Conservation (phyloP, 1,140 invertebrate species). For the Cheumatopsyche charites region DNA sequence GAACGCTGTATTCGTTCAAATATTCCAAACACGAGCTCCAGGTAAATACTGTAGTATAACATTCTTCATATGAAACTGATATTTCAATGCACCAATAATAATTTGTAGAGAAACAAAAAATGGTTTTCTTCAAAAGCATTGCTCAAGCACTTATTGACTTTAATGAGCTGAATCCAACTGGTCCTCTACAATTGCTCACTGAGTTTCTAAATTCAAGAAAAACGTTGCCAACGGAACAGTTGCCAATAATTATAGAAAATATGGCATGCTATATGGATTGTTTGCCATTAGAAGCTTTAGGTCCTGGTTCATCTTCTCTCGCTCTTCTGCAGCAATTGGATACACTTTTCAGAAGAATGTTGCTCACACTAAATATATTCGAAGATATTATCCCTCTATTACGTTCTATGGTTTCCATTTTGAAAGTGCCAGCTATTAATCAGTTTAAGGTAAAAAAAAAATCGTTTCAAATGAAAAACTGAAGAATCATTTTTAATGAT, state of each 20-base stretch:
- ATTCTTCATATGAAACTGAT: not conserved
- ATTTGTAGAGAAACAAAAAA: conserved; percentile 67
- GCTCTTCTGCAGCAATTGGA: conserved; percentile 85
- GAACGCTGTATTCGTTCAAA: conserved; percentile 94
- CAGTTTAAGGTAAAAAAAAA: conserved; percentile 71
- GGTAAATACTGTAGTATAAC: conserved; percentile 68
- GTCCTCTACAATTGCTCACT: conserved; percentile 88
- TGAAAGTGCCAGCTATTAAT: conserved; percentile 83
- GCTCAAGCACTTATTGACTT: conserved; percentile 94
- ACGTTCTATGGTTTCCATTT: conserved; percentile 82
- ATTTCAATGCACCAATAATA: conserved; percentile 4
- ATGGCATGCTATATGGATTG: conserved; percentile 93
- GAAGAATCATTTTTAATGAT: not conserved
- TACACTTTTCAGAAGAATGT: conserved; percentile 79
- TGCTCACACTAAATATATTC: conserved; percentile 74
- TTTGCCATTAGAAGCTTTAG: conserved; percentile 82
- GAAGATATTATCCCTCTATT: conserved; percentile 80
- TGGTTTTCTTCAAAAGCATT: conserved; percentile 92
- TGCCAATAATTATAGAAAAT: conserved; percentile 82
- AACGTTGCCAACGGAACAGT: conserved; percentile 75
- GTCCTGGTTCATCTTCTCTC: conserved; percentile 75
- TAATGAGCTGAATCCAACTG: conserved; percentile 93
- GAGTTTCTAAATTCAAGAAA: conserved; percentile 92
- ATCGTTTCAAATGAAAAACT: not conserved
- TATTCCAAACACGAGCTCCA: conserved; percentile 89